Evolutionary conservation across 2,888 invertebrate genomes (phyloP), one percentile per base, ranked within the genome.

Genomic region (Lamellibrachia columna): DNA sequence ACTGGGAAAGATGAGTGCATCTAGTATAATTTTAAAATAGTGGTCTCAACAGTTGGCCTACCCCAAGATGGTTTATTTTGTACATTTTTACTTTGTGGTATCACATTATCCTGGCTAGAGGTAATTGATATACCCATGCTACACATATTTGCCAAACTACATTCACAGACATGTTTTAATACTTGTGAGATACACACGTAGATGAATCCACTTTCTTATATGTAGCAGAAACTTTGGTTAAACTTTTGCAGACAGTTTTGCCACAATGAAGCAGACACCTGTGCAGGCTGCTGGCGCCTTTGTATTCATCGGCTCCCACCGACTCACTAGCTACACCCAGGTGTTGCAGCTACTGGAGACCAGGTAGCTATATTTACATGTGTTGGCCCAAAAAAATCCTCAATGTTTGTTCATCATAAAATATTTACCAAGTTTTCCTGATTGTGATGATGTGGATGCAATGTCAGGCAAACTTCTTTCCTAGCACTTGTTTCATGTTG

Each of bases 311-410:
- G 94, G 94, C 0, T 95, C 95, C 53, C 93, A 93, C 28, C 94
- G 91, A 52, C 91, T 95, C 9, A 94, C 94, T 9, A 90, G 93
- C 8, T 93, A 94, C 91, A 93, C 94, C 53, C 93, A 94, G 28
- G 91, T 95, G 4, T 92, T 95, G 8, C 94, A 95, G 53, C 92
- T 94, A 9, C 92, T 95, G 90, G 95, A 95, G 93, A 92, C 94
- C 60, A 94, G 94, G 95, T 94, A 92, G 11, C 53, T 52, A 40
- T 55, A 52, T 3, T 91, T 91, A 4, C 11, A 15, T 15, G 53
- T 11, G 28, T 53, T 22, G 22, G 53, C 40, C 3, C 15, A 60
- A 60, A 60, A 60, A 40, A 40, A 40, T 40, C 40, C 40, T 40
- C 58, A 8, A 58, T 58, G 3, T 58, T 8, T 8, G n/a, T 15